A percentile compares a stretch with the other conserved stretches of the same genome.
phyloP scores from a whole-genome alignment of 2,797 vertebrate species.

The Myripristis murdjan region DNA sequence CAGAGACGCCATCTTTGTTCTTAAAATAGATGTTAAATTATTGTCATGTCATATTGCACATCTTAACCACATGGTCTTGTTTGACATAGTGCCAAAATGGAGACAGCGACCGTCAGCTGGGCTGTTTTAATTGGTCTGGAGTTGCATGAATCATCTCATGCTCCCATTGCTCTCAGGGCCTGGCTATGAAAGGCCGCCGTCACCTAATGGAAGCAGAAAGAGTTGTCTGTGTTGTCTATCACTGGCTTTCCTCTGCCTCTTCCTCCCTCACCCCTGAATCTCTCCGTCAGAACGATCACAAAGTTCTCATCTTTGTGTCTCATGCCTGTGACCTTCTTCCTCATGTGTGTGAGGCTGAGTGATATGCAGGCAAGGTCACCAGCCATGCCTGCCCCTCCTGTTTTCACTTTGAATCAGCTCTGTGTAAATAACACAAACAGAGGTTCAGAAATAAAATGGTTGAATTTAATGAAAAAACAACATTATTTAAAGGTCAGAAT shows the following conservation, averaged over 20 bases:
- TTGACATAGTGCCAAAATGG: slow-evolving; percentile 29
- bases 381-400: neutral
- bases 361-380: neutral
- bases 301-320: slow-evolving; percentile 45
- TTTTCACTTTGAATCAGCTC: neutral
- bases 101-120: slow-evolving; percentile 17
- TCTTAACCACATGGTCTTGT: slow-evolving; percentile 18
- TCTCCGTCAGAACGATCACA: slow-evolving; percentile 46
- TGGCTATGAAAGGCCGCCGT: slow-evolving; percentile 62
- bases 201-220: slow-evolving; percentile 67
- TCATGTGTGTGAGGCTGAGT: slow-evolving; percentile 16
- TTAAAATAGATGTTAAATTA: slow-evolving; percentile 30
- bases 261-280: slow-evolving; percentile 19
- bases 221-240: slow-evolving; percentile 62
- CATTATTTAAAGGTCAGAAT: slow-evolving; percentile 25
- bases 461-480: neutral
- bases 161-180: slow-evolving; percentile 62
- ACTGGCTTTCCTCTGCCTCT: slow-evolving; percentile 33
- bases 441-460: neutral
- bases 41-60: slow-evolving; percentile 25
- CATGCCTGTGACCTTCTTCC: slow-evolving; percentile 48
- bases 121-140: slow-evolving; percentile 65
- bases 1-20: neutral
- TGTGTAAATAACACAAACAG: neutral
- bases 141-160: slow-evolving; percentile 58